Evolutionary conservation across 2,888 invertebrate species (phyloP).

Genomic region (Agrenia bidenticulata): DNA sequence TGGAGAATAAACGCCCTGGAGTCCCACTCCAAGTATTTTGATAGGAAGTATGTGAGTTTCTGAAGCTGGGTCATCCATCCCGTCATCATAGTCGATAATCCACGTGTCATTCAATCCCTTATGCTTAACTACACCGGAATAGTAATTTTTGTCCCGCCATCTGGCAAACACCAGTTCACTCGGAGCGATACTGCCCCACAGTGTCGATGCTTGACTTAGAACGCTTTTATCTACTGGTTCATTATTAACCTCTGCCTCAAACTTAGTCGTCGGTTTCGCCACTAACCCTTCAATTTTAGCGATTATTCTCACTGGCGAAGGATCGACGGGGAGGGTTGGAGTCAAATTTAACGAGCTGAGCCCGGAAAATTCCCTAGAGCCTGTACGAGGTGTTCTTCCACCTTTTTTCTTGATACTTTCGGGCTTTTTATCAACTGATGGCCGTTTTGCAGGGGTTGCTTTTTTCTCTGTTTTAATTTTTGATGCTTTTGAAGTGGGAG

Average conservation of each 20-base stretch:
- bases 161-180: slow-evolving; percentile 62
- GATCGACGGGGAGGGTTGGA: slow-evolving; percentile 13
- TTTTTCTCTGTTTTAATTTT: slow-evolving; percentile 11
- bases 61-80: slow-evolving; percentile 49
- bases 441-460: too few relatives aligned
- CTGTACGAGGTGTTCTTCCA: background rate
- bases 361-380: slow-evolving; percentile 7
- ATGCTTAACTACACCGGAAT: slow-evolving; percentile 65
- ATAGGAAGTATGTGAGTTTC: slow-evolving; percentile 51
- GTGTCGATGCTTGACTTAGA: slow-evolving; percentile 21
- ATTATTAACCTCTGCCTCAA: slow-evolving; percentile 36
- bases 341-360: background rate
- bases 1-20: slow-evolving; percentile 46
- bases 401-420: background rate
- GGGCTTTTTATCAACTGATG: background rate
- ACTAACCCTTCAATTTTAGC: slow-evolving; percentile 34
- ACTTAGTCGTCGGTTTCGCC: slow-evolving; percentile 28
- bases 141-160: slow-evolving; percentile 70
- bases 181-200: slow-evolving; percentile 32
- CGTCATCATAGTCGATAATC: slow-evolving; percentile 67
- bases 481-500: background rate
- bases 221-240: slow-evolving; percentile 26
- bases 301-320: slow-evolving; percentile 27
- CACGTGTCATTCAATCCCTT: slow-evolving; percentile 64
- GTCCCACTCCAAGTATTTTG: slow-evolving; percentile 43